phyloP scores from a whole-genome alignment of 2,888 invertebrate species.

The Polia nebulosa region DNA sequence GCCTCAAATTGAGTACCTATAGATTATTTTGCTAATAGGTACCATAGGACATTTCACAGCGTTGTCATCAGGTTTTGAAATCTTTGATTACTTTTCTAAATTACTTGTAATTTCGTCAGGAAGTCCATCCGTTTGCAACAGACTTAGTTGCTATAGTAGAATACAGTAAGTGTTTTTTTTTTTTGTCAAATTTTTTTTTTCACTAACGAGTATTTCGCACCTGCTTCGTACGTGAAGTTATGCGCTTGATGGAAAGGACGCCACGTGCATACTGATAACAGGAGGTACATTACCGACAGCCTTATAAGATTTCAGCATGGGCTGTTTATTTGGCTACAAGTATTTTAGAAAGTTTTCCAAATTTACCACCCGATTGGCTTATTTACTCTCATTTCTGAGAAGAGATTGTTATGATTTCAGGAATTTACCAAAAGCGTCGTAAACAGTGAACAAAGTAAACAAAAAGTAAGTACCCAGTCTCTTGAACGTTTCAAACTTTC shows the following conservation, averaged over 20 bases:
- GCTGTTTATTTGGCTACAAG: constrained; percentile 32
- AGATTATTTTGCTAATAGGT: constrained; percentile 23
- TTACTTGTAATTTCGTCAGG: constrained; percentile 19
- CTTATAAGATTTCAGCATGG: constrained; percentile 44
- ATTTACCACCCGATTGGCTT: neutral
- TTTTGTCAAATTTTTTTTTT: constrained; percentile 47
- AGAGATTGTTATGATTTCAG: constrained; percentile 4
- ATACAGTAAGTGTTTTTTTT: constrained; percentile 10
- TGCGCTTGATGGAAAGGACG: constrained; percentile 72
- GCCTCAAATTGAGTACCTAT: constrained; percentile 35
- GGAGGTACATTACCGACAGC: constrained; percentile 22
- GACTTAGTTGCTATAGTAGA: constrained; percentile 9
- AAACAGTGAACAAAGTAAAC: constrained; percentile 19
- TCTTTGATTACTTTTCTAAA: constrained; percentile 3
- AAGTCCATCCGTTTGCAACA: constrained; percentile 28
- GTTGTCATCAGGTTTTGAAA: constrained; percentile 1
- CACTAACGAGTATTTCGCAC: constrained; percentile 72
- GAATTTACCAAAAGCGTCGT: constrained; percentile 8
- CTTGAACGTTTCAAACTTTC: constrained; percentile 55
- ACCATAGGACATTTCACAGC: constrained; percentile 13
- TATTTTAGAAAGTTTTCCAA: constrained; percentile 29
- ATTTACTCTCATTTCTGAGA: constrained; percentile 1
- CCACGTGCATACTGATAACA: constrained; percentile 74
- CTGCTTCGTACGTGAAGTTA: constrained; percentile 79
- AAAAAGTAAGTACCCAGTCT: constrained; percentile 30